Percentiles rank a stretch among this genome's conserved stretches.
Conservation (phyloP, 2,888 invertebrate species). For the Belgica antarctica region DNA sequence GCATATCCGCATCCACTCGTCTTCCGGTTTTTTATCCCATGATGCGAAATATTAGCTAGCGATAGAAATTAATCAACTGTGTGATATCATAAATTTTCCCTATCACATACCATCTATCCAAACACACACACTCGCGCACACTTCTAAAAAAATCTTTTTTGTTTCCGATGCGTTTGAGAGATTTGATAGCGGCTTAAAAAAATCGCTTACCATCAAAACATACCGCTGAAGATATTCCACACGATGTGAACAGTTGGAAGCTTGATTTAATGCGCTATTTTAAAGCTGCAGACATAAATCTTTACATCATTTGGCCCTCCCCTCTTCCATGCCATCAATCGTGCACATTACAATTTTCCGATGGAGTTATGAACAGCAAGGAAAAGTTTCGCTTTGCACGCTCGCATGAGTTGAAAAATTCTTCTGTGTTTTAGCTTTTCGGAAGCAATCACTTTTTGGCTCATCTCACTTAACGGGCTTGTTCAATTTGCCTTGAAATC, state of each 20-base stretch:
- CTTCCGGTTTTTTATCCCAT: slow-evolving; percentile 15
- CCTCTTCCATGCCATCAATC: not conserved
- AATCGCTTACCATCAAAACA: slow-evolving; percentile 16
- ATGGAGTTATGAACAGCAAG: not conserved
- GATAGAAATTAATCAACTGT: slow-evolving; percentile 30
- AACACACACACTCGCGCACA: too few species aligned
- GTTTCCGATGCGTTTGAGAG: slow-evolving; percentile 16
- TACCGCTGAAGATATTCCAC: slow-evolving; percentile 13
- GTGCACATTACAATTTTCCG: slow-evolving; percentile 9
- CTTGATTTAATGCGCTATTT: slow-evolving; percentile 32
- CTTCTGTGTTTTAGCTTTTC: not conserved
- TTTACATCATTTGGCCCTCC: not conserved
- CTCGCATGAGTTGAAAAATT: not conserved
- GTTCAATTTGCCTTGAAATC: slow-evolving; percentile 11
- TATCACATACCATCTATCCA: too few species aligned
- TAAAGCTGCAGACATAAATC: slow-evolving; percentile 17
- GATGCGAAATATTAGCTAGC: not conserved
- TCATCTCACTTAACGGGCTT: not conserved
- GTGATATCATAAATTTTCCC: slow-evolving; percentile 6
- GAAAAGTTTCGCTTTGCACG: too few species aligned
- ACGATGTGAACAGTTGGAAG: slow-evolving; percentile 15
- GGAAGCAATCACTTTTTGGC: not conserved
- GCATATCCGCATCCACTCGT: not conserved
- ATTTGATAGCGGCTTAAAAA: slow-evolving; percentile 19
- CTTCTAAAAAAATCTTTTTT: slow-evolving; percentile 1